These are phyloP conservation scores for Pelosia muscerda DNA, from an alignment of 2,888 invertebrate genomes.

Conservation along the genomic window DNA sequence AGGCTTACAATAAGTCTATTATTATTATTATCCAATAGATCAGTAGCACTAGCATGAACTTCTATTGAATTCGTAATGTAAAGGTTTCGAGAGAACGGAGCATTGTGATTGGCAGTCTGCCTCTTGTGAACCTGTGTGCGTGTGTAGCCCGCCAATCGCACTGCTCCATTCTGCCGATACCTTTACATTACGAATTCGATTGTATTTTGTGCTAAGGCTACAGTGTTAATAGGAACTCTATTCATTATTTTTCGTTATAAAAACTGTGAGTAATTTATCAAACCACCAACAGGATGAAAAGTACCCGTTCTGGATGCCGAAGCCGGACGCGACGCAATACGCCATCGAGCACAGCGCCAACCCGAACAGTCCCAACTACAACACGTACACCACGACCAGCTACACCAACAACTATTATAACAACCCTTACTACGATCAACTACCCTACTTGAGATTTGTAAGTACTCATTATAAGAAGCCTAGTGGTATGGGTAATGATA, in stretches of 20 bases:
- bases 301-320: constrained; percentile 93
- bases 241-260: neutral
- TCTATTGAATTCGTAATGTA: no score
- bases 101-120: no score
- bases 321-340: constrained; percentile 86
- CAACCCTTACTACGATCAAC: constrained; percentile 79
- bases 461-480: constrained; percentile 71
- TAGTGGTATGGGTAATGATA: no score
- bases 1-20: no score
- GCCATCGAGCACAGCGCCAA: constrained; percentile 60
- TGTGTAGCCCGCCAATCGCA: no score
- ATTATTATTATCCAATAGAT: no score
- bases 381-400: constrained; percentile 62
- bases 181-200: no score
- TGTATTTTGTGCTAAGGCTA: no score
- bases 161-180: no score
- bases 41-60: no score
- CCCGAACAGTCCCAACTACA: constrained; percentile 65
- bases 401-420: constrained; percentile 71
- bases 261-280: neutral
- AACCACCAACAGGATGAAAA: constrained; percentile 87
- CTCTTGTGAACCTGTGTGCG: no score
- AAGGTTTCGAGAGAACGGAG: no score
- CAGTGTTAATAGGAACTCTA: neutral
- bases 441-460: constrained; percentile 91